Percentiles rank a stretch among this genome's conserved stretches.
Conservation (phyloP, 2,797 vertebrate genomes). For the Epinephelus awoara region DNA sequence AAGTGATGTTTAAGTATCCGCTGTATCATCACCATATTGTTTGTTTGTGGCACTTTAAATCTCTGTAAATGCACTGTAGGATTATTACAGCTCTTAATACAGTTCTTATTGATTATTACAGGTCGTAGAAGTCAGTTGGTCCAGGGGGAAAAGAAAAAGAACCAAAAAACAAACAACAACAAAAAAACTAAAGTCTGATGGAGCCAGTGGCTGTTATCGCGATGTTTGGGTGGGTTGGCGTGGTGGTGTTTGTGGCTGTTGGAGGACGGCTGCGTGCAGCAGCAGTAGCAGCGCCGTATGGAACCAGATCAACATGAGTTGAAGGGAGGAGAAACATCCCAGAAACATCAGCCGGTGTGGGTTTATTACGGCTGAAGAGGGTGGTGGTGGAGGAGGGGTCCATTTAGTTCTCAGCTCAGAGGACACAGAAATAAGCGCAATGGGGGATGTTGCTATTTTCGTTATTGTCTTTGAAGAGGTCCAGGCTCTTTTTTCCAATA, state of each 20-base stretch:
- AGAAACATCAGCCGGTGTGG: conserved; percentile 8
- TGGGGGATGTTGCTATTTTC: conserved; percentile 61
- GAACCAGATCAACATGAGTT: neutral
- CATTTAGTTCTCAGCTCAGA: conserved; percentile 3
- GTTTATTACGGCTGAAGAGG: neutral
- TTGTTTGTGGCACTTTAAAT: neutral
- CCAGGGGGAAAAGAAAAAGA: too few species aligned
- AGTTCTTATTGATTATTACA: too few species aligned
- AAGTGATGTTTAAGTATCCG: neutral
- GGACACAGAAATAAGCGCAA: conserved; percentile 2
- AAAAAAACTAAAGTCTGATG: neutral
- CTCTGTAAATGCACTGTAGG: neutral
- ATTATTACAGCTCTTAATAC: conserved; percentile 12
- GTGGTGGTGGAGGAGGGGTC: neutral
- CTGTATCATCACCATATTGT: neutral
- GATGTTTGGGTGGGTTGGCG: neutral
- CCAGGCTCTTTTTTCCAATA: conserved; percentile 89
- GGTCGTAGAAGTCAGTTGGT: neutral
- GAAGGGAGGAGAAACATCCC: neutral
- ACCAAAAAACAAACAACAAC: neutral
- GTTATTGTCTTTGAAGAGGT: conserved; percentile 54
- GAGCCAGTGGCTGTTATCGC: neutral
- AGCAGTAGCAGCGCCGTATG: neutral
- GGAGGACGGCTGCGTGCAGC: too few species aligned
- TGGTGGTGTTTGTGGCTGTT: neutral